Conservation (phyloP, 2,888 invertebrate genomes). For the Thysanoteuthis rhombus region DNA sequence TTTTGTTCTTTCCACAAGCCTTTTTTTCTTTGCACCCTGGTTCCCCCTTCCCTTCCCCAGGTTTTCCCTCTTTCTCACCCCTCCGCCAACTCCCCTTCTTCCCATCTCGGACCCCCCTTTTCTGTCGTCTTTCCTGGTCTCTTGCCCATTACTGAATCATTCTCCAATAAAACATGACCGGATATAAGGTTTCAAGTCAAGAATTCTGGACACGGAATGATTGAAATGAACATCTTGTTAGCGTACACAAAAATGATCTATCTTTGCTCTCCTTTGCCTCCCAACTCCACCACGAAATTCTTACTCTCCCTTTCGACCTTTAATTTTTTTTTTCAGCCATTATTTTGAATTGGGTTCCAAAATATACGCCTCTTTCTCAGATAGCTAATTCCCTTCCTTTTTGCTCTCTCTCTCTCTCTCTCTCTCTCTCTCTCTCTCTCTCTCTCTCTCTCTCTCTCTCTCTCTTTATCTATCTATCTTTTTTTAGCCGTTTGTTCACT, state of each 20-base stretch:
- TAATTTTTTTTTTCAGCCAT: background rate
- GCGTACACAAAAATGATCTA: background rate
- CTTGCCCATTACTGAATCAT: background rate
- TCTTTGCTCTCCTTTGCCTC: background rate
- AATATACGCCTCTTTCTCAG: too few relatives aligned
- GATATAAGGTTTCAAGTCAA: conserved; percentile 12
- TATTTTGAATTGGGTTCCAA: too few relatives aligned
- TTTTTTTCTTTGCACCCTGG: background rate
- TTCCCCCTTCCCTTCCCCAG: background rate
- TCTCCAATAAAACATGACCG: background rate
- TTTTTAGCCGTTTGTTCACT: background rate
- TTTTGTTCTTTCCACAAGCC: background rate
- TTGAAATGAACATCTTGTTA: background rate
- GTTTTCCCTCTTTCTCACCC: too few relatives aligned
- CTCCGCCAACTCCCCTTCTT: too few relatives aligned
- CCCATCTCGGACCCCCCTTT: too few relatives aligned
- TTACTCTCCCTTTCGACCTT: background rate
- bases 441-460: background rate
- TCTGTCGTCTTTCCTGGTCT: background rate
- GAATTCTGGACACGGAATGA: conserved; percentile 12
- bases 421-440: background rate
- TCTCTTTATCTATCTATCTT: too few relatives aligned
- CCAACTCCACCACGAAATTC: background rate
- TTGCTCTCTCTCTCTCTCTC: background rate
- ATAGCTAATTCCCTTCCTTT: too few relatives aligned